Base-by-base conservation (phyloP, 2,113 vertebrate genomes). In the Microcebus murinus region DNA sequence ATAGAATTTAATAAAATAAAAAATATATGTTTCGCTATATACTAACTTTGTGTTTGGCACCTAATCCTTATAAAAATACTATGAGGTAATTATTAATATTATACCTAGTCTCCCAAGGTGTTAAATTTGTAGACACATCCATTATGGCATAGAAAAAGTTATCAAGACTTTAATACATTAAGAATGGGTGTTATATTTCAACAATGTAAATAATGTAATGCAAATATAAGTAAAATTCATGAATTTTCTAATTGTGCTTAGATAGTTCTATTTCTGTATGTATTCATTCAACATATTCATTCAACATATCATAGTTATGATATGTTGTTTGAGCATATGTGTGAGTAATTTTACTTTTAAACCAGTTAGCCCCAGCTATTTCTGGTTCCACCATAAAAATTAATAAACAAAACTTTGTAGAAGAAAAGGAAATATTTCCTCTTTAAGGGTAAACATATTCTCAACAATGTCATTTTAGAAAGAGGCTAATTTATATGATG, bases 381-480 rank as follows among this genome's bases (percentile, higher is more conserved):
- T 86, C 76, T 61, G 2, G 29, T 34, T 11, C 48, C 45, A 70
- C 76, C 45, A 93, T 65, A 90, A 74, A 87, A 83, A 23, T 50
- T 79, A 67, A 1, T 86, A 77, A 94, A 93, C 73, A 20, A 81
- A 73, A 50, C 29, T 79, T 82, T 87, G 71, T 92, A 52, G 34
- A 97, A 85, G 9, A 95, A 76, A 92, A 89, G n/a, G 42, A 91
- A 97, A 90, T 67, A 90, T 29, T 50, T 87, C 31, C 73, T 92
- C 73, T 95, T 87, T 96, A 70, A 90, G 95, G 8, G 80, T 34
- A 93, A 12, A 52, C 84, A 48, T 36, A 95, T 97, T 95, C 12
- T 45, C 82, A 86, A 67, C 55, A 83, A 55, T 91, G 59, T 71
- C 82, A 71, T 77, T 97, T 98, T 17, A 97, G 70, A 95, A 0